Evolutionary conservation across 2,888 invertebrate species (phyloP).

Genomic region (Morinoia aosen): DNA sequence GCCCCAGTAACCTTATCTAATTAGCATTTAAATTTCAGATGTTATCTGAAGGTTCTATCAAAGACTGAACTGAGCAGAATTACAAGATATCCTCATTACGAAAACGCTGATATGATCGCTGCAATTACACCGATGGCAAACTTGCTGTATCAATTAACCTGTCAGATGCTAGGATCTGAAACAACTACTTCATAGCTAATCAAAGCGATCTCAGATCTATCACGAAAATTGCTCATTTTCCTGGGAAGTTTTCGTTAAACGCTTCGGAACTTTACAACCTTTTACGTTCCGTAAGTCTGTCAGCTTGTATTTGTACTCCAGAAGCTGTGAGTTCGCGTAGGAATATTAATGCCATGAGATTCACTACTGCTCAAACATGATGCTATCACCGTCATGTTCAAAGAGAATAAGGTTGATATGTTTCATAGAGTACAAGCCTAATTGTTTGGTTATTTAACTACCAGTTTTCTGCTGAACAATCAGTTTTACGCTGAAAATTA

Average conservation of each 20-base stretch:
- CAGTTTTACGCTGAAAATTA: too few species aligned
- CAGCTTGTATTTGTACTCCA: too few species aligned
- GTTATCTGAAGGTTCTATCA: background rate
- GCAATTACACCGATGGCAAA: background rate
- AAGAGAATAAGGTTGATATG: background rate
- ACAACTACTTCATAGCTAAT: background rate
- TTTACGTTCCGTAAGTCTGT: background rate
- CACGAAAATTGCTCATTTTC: background rate
- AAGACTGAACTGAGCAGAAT: background rate
- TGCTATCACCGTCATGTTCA: background rate
- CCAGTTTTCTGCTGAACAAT: too few species aligned
- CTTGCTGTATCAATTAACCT: background rate
- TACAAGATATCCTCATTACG: background rate
- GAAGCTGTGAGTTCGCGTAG: background rate
- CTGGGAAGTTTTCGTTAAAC: background rate
- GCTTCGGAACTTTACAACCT: background rate
- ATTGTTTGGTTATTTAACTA: too few species aligned
- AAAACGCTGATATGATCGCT: background rate
- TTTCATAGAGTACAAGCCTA: background rate
- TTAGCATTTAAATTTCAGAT: background rate
- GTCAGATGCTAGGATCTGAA: background rate
- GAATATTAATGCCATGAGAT: background rate
- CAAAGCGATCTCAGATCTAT: background rate
- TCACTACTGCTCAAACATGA: background rate
- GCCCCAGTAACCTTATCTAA: background rate